Conservation (phyloP, 2,113 vertebrate genomes). For the Chaenocephalus aceratus region DNA sequence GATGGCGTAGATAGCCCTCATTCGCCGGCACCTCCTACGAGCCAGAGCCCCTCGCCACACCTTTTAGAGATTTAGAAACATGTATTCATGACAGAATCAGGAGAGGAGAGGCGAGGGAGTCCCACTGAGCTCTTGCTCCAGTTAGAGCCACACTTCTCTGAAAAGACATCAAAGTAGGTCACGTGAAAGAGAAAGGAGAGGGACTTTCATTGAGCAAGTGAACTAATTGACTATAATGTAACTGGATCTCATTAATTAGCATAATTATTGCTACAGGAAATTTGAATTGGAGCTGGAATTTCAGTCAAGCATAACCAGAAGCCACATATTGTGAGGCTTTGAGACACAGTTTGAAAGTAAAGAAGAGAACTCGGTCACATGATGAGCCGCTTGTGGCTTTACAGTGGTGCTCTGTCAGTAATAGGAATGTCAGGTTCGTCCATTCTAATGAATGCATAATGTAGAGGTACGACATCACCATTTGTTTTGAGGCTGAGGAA, state of each 20-base stretch:
- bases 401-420: slow-evolving; percentile 24
- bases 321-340: slow-evolving; percentile 52
- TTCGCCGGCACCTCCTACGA: slow-evolving; percentile 81
- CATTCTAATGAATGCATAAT: not conserved
- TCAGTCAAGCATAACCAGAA: slow-evolving; percentile 51
- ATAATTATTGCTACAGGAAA: slow-evolving; percentile 63
- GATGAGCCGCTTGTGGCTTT: not conserved
- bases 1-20: slow-evolving; percentile 89
- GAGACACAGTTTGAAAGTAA: slow-evolving; percentile 21
- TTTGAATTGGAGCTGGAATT: slow-evolving; percentile 60
- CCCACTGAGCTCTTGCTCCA: slow-evolving; percentile 42
- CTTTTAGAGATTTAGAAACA: slow-evolving; percentile 65
- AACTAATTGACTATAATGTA: slow-evolving; percentile 66
- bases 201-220: slow-evolving; percentile 29
- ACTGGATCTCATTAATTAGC: slow-evolving; percentile 70
- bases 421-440: slow-evolving; percentile 24
- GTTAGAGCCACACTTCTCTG: slow-evolving; percentile 53
- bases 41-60: slow-evolving; percentile 93
- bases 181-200: slow-evolving; percentile 44
- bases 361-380: slow-evolving; percentile 20
- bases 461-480: not conserved
- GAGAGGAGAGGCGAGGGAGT: not conserved
- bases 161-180: slow-evolving; percentile 70
- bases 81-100: not conserved
- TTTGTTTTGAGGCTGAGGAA: not conserved